These are phyloP conservation scores for Hirundo rustica DNA, from an alignment of 2,797 vertebrate species.

Conservation along the genomic window DNA sequence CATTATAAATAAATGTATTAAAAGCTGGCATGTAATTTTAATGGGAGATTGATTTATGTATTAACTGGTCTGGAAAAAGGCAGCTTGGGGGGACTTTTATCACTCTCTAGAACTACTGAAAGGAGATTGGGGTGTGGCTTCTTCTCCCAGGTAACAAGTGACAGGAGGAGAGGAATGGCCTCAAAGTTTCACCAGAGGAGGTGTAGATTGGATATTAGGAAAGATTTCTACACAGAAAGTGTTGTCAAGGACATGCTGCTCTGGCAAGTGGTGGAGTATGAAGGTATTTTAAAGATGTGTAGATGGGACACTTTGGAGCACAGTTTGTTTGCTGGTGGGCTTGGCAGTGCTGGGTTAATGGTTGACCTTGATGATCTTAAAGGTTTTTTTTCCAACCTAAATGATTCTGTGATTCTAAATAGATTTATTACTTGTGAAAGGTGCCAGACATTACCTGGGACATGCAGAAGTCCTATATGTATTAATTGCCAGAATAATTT, in stretches of 20 bases:
- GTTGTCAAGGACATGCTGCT: background rate
- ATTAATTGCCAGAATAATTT: background rate
- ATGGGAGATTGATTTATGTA: background rate
- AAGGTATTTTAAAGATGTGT: background rate
- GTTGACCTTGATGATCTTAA: background rate
- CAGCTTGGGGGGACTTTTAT: rapidly evolving
- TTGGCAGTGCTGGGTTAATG: background rate
- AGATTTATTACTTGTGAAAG: background rate
- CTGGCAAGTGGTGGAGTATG: background rate
- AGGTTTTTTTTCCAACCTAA: background rate
- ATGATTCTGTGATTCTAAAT: background rate
- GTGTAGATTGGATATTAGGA: background rate
- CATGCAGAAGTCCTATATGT: background rate
- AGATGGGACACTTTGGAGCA: background rate
- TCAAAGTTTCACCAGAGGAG: background rate
- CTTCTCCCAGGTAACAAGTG: background rate
- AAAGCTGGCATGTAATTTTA: background rate
- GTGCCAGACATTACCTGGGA: background rate
- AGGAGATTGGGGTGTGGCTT: background rate
- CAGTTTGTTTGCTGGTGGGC: background rate
- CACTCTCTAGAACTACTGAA: background rate
- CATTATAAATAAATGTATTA: background rate
- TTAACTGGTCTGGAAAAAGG: background rate
- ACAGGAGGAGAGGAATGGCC: background rate
- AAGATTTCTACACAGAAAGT: background rate